Percentiles rank a stretch among this genome's conserved stretches.
Conservation (phyloP, 2,888 invertebrate species). For the Scrobipalpa atriplicella region DNA sequence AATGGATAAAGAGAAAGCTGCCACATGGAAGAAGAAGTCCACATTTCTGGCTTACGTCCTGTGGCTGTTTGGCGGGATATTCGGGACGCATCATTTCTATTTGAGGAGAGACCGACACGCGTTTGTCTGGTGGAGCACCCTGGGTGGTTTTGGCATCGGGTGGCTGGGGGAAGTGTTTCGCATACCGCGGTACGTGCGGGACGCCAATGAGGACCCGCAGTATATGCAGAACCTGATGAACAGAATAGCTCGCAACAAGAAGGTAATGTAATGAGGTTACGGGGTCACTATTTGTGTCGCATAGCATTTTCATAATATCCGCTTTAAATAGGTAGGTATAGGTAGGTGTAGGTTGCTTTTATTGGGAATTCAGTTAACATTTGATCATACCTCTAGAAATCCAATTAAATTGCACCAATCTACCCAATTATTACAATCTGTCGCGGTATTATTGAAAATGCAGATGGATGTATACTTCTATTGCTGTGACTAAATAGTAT, state of each 20-base stretch:
- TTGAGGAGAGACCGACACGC: conserved; percentile 94
- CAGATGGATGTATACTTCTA: no score
- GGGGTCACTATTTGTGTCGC: not conserved
- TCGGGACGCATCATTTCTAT: conserved; percentile 96
- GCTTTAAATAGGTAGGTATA: no score
- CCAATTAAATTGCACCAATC: no score
- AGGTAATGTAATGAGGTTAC: conserved; percentile 76
- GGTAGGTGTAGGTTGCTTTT: no score
- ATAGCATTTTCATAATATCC: not conserved
- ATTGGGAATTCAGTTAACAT: no score
- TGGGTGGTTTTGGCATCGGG: conserved; percentile 94
- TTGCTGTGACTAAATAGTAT: no score
- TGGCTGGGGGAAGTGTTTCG: conserved; percentile 93
- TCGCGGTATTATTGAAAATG: no score
- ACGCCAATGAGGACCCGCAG: conserved; percentile 89
- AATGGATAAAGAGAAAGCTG: conserved; percentile 45
- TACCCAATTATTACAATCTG: no score
- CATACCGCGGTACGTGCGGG: conserved; percentile 93
- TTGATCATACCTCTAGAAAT: no score
- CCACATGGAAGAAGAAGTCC: conserved; percentile 75
- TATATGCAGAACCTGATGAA: conserved; percentile 85
- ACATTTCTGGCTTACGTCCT: conserved; percentile 88
- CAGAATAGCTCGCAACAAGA: conserved; percentile 84
- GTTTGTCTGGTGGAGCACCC: conserved; percentile 93
- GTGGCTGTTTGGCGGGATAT: conserved; percentile 94